These are phyloP conservation scores for Xestia rhomboidea DNA, from an alignment of 2,888 invertebrate species.

Conservation along the genomic window DNA sequence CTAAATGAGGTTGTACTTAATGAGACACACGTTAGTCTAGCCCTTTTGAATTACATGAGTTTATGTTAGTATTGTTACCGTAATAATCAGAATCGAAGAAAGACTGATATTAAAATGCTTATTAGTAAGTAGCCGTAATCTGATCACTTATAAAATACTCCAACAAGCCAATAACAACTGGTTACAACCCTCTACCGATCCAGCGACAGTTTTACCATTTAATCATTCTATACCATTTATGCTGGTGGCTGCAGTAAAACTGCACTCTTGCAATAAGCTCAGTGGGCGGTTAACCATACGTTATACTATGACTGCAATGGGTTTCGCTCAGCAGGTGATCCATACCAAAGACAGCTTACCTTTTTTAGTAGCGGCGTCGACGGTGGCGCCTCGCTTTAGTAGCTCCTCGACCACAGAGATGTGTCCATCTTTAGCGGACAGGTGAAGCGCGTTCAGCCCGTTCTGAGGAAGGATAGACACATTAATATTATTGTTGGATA, in stretches of 20 bases:
- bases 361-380: constrained; percentile 99
- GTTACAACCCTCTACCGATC: no score
- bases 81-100: not conserved
- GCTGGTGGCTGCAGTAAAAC: not conserved
- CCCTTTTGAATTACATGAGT: not conserved
- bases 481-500: not conserved
- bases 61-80: not conserved
- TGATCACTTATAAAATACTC: not conserved
- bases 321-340: not conserved
- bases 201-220: not conserved
- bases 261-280: constrained; percentile 3
- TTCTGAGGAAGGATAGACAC: constrained; percentile 91
- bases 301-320: not conserved
- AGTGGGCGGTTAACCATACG: not conserved
- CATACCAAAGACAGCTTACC: constrained; percentile 87
- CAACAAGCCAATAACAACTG: not conserved
- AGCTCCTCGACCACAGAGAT: constrained; percentile 97
- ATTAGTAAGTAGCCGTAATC: not conserved
- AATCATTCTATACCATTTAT: not conserved
- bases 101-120: not conserved
- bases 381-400: constrained; percentile 96
- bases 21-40: not conserved
- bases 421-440: constrained; percentile 99
- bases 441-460: constrained; percentile 98
- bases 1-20: not conserved